These are phyloP conservation scores for Cryptotis parvus DNA, from an alignment of 2,113 vertebrate genomes.

Conservation along the genomic window DNA sequence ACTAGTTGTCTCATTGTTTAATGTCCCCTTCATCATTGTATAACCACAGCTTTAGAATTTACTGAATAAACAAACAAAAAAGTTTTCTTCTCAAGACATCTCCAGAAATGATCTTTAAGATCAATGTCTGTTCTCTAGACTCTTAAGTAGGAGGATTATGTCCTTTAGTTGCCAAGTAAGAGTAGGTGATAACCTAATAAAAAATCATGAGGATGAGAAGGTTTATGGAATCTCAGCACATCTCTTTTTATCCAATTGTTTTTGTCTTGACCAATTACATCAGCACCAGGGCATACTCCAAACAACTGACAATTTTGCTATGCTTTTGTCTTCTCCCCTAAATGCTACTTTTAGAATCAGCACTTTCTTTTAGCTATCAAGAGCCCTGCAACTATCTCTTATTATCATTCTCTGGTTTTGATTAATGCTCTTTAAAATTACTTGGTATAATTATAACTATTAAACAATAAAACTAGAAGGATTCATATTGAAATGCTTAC, in stretches of 20 bases:
- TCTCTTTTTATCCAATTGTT: background rate
- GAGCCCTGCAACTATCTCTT: slow-evolving; percentile 67
- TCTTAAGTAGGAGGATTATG: background rate
- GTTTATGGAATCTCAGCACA: background rate
- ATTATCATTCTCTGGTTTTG: slow-evolving; percentile 72
- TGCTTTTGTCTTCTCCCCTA: background rate
- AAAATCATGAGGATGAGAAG: background rate
- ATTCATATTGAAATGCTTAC: slow-evolving; percentile 76
- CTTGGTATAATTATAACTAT: slow-evolving; percentile 63
- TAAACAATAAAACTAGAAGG: slow-evolving; percentile 78
- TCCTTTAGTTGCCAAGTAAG: slow-evolving; percentile 5
- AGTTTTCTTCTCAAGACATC: background rate
- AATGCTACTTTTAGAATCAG: slow-evolving; percentile 69
- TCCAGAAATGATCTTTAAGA: background rate
- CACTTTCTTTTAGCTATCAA: slow-evolving; percentile 58
- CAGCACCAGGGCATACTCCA: background rate
- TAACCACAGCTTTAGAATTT: background rate
- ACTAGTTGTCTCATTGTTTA: background rate
- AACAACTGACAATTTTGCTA: background rate
- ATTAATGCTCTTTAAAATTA: slow-evolving; percentile 77
- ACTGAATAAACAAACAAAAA: background rate
- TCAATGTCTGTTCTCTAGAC: background rate
- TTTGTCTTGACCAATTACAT: background rate
- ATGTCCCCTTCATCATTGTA: background rate
- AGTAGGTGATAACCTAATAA: background rate